phyloP scores from a whole-genome alignment of 2,888 invertebrate genomes.

The Pollenia angustigena region DNA sequence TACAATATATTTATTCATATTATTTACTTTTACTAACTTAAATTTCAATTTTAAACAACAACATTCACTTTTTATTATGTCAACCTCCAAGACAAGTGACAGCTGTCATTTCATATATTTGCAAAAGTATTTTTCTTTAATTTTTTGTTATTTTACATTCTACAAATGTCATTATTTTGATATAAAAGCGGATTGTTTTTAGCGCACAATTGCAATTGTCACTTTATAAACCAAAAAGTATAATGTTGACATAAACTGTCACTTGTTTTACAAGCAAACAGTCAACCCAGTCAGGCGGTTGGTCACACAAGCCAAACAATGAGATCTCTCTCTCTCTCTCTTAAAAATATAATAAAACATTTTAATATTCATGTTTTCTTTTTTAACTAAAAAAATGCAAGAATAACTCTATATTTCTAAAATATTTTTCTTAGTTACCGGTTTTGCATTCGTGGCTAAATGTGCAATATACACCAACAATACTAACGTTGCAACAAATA shows the following conservation, averaged over 20 bases:
- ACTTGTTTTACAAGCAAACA: slow-evolving; percentile 57
- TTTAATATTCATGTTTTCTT: slow-evolving; percentile 46
- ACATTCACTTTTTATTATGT: slow-evolving; percentile 63
- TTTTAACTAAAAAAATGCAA: slow-evolving; percentile 5
- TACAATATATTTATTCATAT: background rate
- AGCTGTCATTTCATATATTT: slow-evolving; percentile 53
- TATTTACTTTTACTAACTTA: slow-evolving; percentile 16
- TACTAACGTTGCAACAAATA: slow-evolving; percentile 46
- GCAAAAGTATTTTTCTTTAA: slow-evolving; percentile 9
- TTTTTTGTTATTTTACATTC: slow-evolving; percentile 49
- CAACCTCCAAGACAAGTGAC: slow-evolving; percentile 57
- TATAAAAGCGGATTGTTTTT: slow-evolving; percentile 61
- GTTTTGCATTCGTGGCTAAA: background rate
- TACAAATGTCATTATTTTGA: slow-evolving; percentile 57
- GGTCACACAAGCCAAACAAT: slow-evolving; percentile 45
- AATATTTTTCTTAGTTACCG: slow-evolving; percentile 37
- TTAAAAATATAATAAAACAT: slow-evolving; percentile 8
- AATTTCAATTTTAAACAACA: slow-evolving; percentile 25
- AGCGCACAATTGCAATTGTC: slow-evolving; percentile 46
- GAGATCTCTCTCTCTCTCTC: slow-evolving; percentile 8
- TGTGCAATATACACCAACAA: background rate
- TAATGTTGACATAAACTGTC: slow-evolving; percentile 71
- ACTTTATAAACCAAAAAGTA: slow-evolving; percentile 65
- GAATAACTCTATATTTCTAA: slow-evolving; percentile 11
- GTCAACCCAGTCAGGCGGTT: slow-evolving; percentile 28